Conservation (phyloP, 2,113 vertebrate genomes). For the Amphiprion ocellaris region DNA sequence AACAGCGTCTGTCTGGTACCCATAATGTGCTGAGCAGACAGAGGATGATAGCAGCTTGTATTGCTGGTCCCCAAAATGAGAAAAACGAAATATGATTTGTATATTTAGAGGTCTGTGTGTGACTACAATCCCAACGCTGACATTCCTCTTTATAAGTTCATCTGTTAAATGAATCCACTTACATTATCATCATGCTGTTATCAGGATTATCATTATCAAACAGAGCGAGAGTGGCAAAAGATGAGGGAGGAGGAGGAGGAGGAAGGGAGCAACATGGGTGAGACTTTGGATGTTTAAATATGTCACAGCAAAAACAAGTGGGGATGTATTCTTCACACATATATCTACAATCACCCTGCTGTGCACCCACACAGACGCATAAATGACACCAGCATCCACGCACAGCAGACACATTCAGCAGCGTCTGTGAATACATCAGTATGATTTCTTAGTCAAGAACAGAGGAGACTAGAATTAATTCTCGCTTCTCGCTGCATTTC, state of each 20-base stretch:
- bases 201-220: background rate
- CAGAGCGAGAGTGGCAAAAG: background rate
- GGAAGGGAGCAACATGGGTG: no score
- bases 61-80: slow-evolving; percentile 2
- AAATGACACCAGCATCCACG: background rate
- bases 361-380: background rate
- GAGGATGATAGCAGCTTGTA: slow-evolving; percentile 8
- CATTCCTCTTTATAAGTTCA: background rate
- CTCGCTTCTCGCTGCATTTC: background rate
- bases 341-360: background rate
- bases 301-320: background rate
- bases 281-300: background rate
- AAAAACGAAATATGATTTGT: background rate
- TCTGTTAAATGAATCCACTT: slow-evolving; percentile 1
- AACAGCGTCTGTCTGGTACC: slow-evolving; percentile 10
- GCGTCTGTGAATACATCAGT: background rate
- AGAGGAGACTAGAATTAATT: background rate
- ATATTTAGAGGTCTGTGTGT: background rate
- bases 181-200: background rate
- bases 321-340: background rate
- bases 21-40: slow-evolving; percentile 8
- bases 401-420: background rate
- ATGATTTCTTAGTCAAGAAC: slow-evolving; percentile 3
- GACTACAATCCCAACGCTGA: background rate
- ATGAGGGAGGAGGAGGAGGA: background rate